Evolutionary conservation across 2,797 vertebrate genomes (phyloP), one percentile per base, ranked within the genome.

Genomic region (Heliangelus exortis): DNA sequence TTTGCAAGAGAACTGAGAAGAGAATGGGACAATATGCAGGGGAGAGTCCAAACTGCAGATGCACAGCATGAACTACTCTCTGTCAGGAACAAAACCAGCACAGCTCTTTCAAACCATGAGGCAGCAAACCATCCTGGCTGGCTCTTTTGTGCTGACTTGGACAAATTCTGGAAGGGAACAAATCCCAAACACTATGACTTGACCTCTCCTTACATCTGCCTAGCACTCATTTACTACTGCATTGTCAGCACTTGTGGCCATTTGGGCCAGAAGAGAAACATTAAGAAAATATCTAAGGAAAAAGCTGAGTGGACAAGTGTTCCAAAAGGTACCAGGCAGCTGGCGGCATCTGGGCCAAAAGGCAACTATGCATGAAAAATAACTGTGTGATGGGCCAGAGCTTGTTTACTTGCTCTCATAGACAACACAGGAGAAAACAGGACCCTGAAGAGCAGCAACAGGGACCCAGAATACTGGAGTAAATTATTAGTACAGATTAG

Each of bases 231-330:
- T 73, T 81, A 75, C 71, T 36, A 67, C 48, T 84, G 59, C 74
- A 34, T 7, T 63, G 75, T 94, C 94, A 95, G 89, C 89, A 71
- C 15, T 78, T 62, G 36, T 22, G 34, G 54, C 65, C 39, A 85
- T 81, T 93, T 72, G 79, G 87, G 26, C 65, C 87, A 92, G 68
- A 76, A 88, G 34, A 86, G 25, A 89, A 93, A 80, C 54, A 92
- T 55, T 72, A 93, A 89, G 85, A 94, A 92, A 91, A 86, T 14
- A 51, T 39, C 69, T 54, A 81, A 12, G 74, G 39, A 86, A 90
- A 94, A 92, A 94, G 86, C 77, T 88, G 90, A 92, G 50, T 43
- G 73, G 86, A 81, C 47, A 86, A 86, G 28, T 8, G 29, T 51
- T 55, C 80, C 66, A 58, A 50, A 81, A 91, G 73, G 69, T 31